Evolutionary conservation across 2,888 invertebrate species (phyloP), one percentile per base, ranked within the genome.

Genomic region (Cactoblastis cactorum): DNA sequence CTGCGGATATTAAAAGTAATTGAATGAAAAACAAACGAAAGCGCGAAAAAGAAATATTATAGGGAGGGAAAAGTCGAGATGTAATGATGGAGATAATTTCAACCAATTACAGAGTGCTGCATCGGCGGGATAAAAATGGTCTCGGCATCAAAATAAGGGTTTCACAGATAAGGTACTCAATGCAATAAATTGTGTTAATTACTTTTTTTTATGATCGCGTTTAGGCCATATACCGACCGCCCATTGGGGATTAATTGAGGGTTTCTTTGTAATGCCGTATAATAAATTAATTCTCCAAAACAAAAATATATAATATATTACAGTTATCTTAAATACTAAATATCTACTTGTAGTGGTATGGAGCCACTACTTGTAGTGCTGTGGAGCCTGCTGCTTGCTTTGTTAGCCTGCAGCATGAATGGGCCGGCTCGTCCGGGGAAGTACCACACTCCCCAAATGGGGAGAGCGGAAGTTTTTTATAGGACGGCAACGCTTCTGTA

Each of bases 51-150:
- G 77, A 74, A 83, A 83, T 80, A n/a, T n/a, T n/a, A 83, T 82
- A 84, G 68, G 74, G 82, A 79, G 74, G 74, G 74, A 78, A 80
- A 71, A 82, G 75, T 77, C 77, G 77, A 81, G 89, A 89, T 89
- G 86, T 88, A 88, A 89, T 87, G 88, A 84, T 74, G 77, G 71
- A 86, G 89, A 89, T 89, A 89, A 83, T 77, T 84, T 79, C 76
- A 80, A 85, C 85, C 89, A 89, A 89, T 89, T 89, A 88, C 87
- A 66, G 77, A 83, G 73, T 82, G 87, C 89, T 81, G 85, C 83
- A 82, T 87, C 72, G 79, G 82, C 86, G 63, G 76, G 74, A 82
- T 80, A 79, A 80, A 83, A 87, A 85, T 80, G 78, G 79, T 77
- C 77, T 77, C 71, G 63, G 65, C 74, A 9, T 1, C 11, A 37